Evolutionary conservation across 2,113 vertebrate species (phyloP), one percentile per base, ranked within the genome.

Genomic region (Nipponia nippon): DNA sequence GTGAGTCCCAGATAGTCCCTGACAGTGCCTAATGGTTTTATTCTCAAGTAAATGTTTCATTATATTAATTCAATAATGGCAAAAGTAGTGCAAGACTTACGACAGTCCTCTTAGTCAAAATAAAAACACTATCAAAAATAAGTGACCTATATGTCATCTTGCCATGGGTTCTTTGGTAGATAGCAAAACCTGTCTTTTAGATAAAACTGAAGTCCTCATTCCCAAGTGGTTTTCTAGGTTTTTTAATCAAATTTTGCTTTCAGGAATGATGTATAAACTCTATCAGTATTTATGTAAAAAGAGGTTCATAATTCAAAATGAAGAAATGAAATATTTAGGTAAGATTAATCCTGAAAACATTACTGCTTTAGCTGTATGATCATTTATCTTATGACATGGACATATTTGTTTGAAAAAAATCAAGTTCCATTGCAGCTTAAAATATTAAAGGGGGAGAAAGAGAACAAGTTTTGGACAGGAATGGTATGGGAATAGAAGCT

Each of bases 281-380:
- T 42, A 62, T 32, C 62, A 65, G 83, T 88, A 86, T 82, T 93
- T 95, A 75, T 83, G 84, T 97, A 88, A 91, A 93, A 95, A 90
- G 53, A 78, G 42, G 18, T 69, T 96, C 88, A 87, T 97, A 76
- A 96, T 79, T 96, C 91, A 97, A 92, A 89, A 55, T 44, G 71
- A 79, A 94, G 87, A 90, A 94, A 92, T 96, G 47, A 95, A 96
- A 94, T 95, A 83, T 93, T 95, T 94, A 86, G 83, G 65, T 56
- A 72, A 86, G 84, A 95, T 91, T 94, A 95, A 95, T 96, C 65
- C 63, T 83, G 89, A 80, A 76, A 91, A 66, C 83, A 56, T 86
- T 80, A 70, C 67, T 95, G 76, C 71, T 95, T 89, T 84, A 62
- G 47, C 87, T 83, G 65, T 84, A 30, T 30, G 84, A 84, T 92